phyloP scores from a whole-genome alignment of 1,140 invertebrate genomes.

The Dreissena rostriformis region DNA sequence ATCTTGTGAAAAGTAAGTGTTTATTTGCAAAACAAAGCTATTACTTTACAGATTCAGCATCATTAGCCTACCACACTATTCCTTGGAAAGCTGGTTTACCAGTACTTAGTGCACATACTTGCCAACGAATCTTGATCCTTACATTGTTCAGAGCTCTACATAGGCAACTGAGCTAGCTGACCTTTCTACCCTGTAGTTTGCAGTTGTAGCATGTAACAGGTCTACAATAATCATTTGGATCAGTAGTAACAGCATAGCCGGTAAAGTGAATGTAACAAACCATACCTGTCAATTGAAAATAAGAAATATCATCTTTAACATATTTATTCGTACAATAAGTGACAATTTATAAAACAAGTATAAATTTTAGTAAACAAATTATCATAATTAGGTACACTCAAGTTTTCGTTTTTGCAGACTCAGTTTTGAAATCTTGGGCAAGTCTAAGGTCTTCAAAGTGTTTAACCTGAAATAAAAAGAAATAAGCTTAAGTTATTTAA shows the following conservation, averaged over 20 bases:
- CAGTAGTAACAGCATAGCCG: background rate
- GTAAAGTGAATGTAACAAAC: background rate
- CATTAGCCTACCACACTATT: background rate
- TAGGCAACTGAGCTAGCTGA: background rate
- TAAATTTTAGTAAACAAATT: background rate
- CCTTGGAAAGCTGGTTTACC: background rate
- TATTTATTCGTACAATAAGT: background rate
- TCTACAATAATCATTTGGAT: background rate
- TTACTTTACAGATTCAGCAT: background rate
- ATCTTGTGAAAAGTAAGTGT: too few species aligned
- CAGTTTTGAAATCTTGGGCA: background rate
- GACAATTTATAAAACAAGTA: background rate
- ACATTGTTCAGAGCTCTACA: background rate
- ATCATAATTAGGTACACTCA: background rate
- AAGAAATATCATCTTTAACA: background rate
- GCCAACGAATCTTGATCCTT: background rate
- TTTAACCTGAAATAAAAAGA: slow-evolving; percentile 86
- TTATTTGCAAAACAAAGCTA: background rate
- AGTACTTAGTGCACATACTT: background rate
- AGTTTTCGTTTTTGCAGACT: background rate
- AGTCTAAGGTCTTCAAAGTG: slow-evolving; percentile 81
- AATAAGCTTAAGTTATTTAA: background rate
- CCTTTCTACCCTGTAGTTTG: background rate
- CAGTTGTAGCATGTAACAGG: too few species aligned
- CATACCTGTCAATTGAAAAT: background rate